Evolutionary conservation across 1,140 invertebrate species (phyloP), one percentile per base, ranked within the genome.

Genomic region (Stegodyphus mimosarum): DNA sequence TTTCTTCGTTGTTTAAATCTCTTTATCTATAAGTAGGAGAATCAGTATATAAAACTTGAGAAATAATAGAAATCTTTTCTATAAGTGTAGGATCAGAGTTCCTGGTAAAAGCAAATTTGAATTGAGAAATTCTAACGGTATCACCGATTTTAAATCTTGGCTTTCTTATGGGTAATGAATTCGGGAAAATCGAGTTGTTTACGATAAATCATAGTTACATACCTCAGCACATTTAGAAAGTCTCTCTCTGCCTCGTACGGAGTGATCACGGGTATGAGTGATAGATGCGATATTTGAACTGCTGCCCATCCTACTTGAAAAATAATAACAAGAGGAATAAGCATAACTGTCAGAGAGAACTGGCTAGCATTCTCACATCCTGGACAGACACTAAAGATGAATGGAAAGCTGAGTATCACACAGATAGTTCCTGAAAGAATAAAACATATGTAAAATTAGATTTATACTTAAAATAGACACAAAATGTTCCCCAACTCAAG

Each of bases 221-320:
- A 96, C 95, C 96, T 94, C 48, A 96, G 93, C 18, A 96, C 95
- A 79, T 96, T 95, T 5, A 98, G 92, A 89, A 94, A 94, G 11
- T 96, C 96, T 85, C 96, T 92, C 88, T 96, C 94, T 87, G 95
- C 92, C 13, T 94, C 93, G 87, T 96, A 94, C 18, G 95, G 90
- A 0, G 95, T 94, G 75, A 97, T 92, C 66, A 93, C 92, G 7
- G 95, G 95, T 89, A 97, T 96, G 90, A 97, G 94, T 4, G 97
- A 95, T 63, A 99, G 92, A 91, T 99, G 97, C n/a, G 96, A 96
- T 88, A 98, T 98, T 92, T 99, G 97, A 3, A 96, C 95, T 11
- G 95, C 91, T 3, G 97, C 97, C 97, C 97, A 99, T 17, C 97
- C 97, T 90, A 98, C 95, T 93, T 99, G 97, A 91, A 99, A 99